A percentile compares a stretch with the other conserved stretches of the same genome.
Conservation (phyloP, 2,797 vertebrate genomes). For the Falco concolor region DNA sequence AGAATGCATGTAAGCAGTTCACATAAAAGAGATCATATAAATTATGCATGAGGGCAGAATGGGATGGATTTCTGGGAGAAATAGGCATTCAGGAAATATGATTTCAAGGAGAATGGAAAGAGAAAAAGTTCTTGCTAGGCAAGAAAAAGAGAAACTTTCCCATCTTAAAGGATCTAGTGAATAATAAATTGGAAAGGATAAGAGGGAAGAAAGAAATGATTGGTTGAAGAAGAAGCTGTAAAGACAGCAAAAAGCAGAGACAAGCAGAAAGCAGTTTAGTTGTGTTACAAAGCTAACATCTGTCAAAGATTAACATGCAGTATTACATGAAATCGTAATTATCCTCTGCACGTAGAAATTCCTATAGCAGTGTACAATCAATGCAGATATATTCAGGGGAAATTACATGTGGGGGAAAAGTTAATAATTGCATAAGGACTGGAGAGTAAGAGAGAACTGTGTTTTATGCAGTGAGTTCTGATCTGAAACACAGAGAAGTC, state of each 20-base stretch:
- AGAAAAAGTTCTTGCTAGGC: neutral
- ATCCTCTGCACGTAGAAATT: neutral
- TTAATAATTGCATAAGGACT: neutral
- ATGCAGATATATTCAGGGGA: neutral
- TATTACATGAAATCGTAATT: neutral
- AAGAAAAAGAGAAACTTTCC: neutral
- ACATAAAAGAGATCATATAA: neutral
- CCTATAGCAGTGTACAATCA: neutral
- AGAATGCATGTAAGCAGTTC: neutral
- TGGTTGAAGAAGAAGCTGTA: neutral
- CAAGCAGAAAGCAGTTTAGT: neutral
- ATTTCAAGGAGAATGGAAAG: neutral
- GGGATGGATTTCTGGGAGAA: neutral
- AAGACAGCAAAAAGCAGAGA: neutral
- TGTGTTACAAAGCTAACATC: neutral
- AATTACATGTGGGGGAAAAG: neutral
- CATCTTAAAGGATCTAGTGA: neutral
- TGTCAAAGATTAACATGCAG: neutral
- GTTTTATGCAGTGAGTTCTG: neutral
- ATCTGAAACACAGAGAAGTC: neutral
- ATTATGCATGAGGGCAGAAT: neutral
- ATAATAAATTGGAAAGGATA: neutral
- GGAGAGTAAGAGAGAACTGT: neutral
- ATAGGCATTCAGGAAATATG: neutral
- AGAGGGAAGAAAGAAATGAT: neutral